Evolutionary conservation across 37 sponge, comb jelly and placozoan genomes (phyloP), one percentile per base, ranked within the genome.

Genomic region (Diacarnus erythraeanus): DNA sequence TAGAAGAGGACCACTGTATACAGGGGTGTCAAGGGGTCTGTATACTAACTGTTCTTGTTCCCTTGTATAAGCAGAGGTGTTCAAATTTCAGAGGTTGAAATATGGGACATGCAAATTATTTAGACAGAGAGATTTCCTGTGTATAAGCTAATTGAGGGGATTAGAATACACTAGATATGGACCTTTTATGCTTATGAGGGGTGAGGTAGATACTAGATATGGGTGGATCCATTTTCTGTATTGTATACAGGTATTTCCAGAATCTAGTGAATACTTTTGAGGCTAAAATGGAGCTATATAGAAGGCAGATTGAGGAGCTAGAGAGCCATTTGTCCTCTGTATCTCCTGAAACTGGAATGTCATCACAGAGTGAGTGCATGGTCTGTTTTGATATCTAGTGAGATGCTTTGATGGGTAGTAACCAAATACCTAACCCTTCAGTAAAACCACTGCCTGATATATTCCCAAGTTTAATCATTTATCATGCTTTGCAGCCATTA

Each of bases 211-310:
- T n/a, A n/a, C n/a, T n/a, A n/a, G n/a, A n/a, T n/a, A n/a, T n/a
- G n/a, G n/a, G n/a, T n/a, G n/a, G n/a, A n/a, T n/a, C n/a, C n/a
- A n/a, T n/a, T n/a, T n/a, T n/a, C n/a, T n/a, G n/a, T n/a, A n/a
- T n/a, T n/a, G n/a, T n/a, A n/a, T n/a, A n/a, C 51, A 92, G 92
- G 38, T 92, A 92, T 67, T 92, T 92, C 58, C 71, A 80, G 38
- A 30, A 72, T 6, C 33, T 84, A 47, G 81, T 84, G 44, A 58
- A 56, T 35, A 27, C 39, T 1, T 87, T 84, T 87, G 88, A 92
- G 57, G 57, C 63, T 22, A 79, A 80, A 57, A 87, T 92, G 88
- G 47, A 59, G 21, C 64, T 82, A 60, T 92, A 75, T 44, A 56
- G 80, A 26, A 38, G 66, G 6, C 88, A 92, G 64, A 70, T 92